Percentiles rank a stretch among this genome's conserved stretches.
phyloP scores from a whole-genome alignment of 2,113 vertebrate species.

The Cervus canadensis region DNA sequence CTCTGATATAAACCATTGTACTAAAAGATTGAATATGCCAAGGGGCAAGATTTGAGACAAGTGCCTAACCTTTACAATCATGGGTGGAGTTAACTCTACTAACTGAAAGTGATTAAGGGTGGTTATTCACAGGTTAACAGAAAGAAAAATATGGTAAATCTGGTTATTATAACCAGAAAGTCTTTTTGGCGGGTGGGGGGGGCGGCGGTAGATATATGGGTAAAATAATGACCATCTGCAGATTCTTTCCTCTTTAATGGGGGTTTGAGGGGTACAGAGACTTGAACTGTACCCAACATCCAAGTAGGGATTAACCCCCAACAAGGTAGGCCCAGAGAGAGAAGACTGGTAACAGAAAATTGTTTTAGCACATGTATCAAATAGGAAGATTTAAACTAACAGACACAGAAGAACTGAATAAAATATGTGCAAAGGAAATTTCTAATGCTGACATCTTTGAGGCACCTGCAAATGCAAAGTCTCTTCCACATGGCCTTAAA shows the following conservation, averaged over 20 bases:
- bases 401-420: background rate
- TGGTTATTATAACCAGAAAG: background rate
- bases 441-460: background rate
- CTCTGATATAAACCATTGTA: background rate
- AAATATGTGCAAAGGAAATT: background rate
- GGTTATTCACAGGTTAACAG: background rate
- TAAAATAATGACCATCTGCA: background rate
- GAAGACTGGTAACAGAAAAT: background rate
- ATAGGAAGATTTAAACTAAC: background rate
- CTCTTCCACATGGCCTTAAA: background rate
- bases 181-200: rapidly evolving
- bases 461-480: background rate
- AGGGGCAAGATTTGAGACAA: background rate
- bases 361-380: background rate
- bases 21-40: background rate
- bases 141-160: background rate
- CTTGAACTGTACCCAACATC: background rate
- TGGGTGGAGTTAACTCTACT: background rate
- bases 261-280: background rate
- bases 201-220: rapidly evolving
- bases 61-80: background rate
- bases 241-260: background rate
- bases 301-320: background rate
- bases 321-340: background rate
- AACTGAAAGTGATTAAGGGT: background rate